These are phyloP conservation scores for Rafetus swinhoei DNA, from an alignment of 2,113 vertebrate genomes.

Conservation along the genomic window DNA sequence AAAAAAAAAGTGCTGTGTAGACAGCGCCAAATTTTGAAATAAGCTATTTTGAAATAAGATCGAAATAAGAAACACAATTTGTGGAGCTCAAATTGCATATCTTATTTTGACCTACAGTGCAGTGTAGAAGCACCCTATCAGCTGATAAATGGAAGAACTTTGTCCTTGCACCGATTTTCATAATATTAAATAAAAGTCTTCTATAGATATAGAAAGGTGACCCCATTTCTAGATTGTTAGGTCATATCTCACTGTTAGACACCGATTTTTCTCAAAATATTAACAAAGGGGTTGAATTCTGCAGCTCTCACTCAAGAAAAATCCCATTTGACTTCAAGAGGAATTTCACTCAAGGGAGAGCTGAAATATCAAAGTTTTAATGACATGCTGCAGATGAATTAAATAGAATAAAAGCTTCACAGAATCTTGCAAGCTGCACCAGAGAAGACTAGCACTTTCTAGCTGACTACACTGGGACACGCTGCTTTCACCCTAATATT, in stretches of 20 bases:
- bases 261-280: constrained; percentile 11
- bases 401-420: constrained; percentile 24
- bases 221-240: constrained; percentile 15
- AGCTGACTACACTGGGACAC: background rate
- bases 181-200: constrained; percentile 12
- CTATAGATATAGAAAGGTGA: constrained; percentile 45
- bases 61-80: no score
- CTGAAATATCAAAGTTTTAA: constrained; percentile 19
- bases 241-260: background rate
- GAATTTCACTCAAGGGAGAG: constrained; percentile 16
- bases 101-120: no score
- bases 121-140: background rate
- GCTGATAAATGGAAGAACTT: constrained; percentile 21
- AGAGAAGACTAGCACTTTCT: constrained; percentile 25
- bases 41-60: no score
- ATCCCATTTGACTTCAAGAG: constrained; percentile 33
- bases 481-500: constrained; percentile 35
- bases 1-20: no score
- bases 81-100: no score
- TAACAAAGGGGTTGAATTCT: constrained; percentile 15
- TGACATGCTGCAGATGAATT: background rate
- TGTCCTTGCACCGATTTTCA: background rate
- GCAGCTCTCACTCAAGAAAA: background rate
- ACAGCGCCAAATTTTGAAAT: no score
- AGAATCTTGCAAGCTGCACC: constrained; percentile 1